Evolutionary conservation across 1,140 invertebrate species (phyloP), one percentile per base, ranked within the genome.

Genomic region (Drosophila ficusphila): DNA sequence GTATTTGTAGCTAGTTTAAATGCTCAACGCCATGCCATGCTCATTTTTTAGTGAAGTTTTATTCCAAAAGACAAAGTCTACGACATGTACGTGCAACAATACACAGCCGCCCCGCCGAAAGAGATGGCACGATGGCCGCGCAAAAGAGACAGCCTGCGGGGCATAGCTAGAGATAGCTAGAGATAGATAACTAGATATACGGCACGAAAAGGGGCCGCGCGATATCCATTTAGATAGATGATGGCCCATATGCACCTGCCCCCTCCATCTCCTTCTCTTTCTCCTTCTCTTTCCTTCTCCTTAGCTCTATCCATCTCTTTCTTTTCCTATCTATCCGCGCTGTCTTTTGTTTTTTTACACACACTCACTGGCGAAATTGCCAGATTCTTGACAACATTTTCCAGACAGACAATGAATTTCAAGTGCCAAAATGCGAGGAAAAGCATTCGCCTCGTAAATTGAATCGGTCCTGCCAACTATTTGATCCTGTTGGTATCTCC

Each of bases 11-110:
- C 81, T 86, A 86, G 81, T 86, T 86, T 86, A 86, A 86, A 86
- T 86, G 81, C 81, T 86, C 82, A 81, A 88, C 81, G 81, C 81
- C 68, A 57, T 86, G 81, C 81, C 82, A 88, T 76, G 81, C 81
- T 88, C 81, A 88, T 86, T 86, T 85, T 86, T 86, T 86, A 86
- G 81, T 86, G 81, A 86, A 86, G 81, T 86, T 89, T 85, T 85
- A 79, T 77, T 39, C 67, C 56, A 69, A 85, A 70, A 83, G 62
- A 74, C 71, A 68, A 56, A 89, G 79, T 85, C 85, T 85, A 89
- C 76, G 79, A 89, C 75, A 77, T 76, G 72, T 89, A 89, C 79
- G 75, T 86, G 79, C 85, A 76, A 70, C 69, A 89, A 89, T 76
- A 85, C 70, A 79, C 31, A 14, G 42, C n/a, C n/a, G n/a, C n/a